phyloP scores from a whole-genome alignment of 2,797 vertebrate genomes.

The Enoplosus armatus region DNA sequence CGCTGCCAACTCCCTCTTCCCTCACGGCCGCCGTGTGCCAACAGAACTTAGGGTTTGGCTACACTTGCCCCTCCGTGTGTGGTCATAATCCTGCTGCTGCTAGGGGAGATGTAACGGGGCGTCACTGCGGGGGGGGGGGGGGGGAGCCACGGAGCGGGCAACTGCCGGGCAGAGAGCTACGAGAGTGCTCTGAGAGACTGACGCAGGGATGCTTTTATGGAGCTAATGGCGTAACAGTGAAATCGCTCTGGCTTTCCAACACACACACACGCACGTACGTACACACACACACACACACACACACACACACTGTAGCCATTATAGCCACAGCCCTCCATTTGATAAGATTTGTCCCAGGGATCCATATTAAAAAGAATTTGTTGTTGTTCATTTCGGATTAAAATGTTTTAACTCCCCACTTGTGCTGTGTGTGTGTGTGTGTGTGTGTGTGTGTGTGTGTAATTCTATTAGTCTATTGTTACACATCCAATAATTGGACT shows the following conservation, averaged over 20 bases:
- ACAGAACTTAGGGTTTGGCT: background rate
- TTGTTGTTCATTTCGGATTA: slow-evolving; percentile 44
- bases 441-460: too few species aligned
- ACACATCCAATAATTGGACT: slow-evolving; percentile 37
- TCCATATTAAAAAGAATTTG: slow-evolving; percentile 19
- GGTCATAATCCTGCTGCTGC: slow-evolving; percentile 16
- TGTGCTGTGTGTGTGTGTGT: slow-evolving; percentile 3
- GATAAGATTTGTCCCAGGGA: slow-evolving; percentile 17
- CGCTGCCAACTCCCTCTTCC: background rate
- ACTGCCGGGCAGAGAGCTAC: slow-evolving; percentile 15
- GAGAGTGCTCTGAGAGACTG: slow-evolving; percentile 16
- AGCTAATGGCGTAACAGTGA: slow-evolving; percentile 19
- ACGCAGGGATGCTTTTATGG: slow-evolving; percentile 27
- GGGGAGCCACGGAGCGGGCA: background rate
- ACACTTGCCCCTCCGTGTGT: slow-evolving; percentile 11
- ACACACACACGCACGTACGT: background rate
- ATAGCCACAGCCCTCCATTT: background rate
- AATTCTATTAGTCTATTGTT: slow-evolving; percentile 51
- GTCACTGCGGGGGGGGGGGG: background rate
- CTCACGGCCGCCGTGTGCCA: background rate
- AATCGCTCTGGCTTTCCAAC: slow-evolving; percentile 3
- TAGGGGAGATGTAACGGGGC: background rate
- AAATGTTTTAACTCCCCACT: slow-evolving; percentile 41
- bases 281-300: background rate
- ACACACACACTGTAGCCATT: background rate